Evolutionary conservation across 2,113 vertebrate genomes (phyloP).

Genomic region (Willisornis vidua): DNA sequence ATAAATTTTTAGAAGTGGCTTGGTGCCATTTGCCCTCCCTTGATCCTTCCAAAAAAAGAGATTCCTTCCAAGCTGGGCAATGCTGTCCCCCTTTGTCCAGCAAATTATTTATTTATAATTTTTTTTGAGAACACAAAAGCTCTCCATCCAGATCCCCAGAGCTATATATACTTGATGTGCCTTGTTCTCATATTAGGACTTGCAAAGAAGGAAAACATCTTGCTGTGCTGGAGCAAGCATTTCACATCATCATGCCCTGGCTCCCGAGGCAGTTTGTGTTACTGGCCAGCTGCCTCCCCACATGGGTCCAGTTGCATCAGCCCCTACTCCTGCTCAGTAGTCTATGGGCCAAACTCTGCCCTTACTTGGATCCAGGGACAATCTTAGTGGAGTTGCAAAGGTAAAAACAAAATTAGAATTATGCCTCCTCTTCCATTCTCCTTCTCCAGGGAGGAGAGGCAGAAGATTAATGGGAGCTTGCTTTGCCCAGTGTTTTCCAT

Average conservation of each 20-base stretch:
- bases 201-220: slow-evolving; percentile 58
- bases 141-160: slow-evolving; percentile 5
- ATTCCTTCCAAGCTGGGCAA: slow-evolving; percentile 12
- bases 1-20: slow-evolving; percentile 58
- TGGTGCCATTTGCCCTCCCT: slow-evolving; percentile 22
- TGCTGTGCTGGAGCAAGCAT: slow-evolving; percentile 44
- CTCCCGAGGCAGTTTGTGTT: slow-evolving; percentile 36
- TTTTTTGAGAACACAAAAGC: neutral
- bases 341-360: slow-evolving; percentile 22
- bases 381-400: slow-evolving; percentile 27
- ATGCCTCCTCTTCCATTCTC: neutral
- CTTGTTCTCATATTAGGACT: slow-evolving; percentile 54
- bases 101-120: neutral
- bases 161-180: slow-evolving; percentile 29
- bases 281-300: slow-evolving; percentile 53
- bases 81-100: neutral
- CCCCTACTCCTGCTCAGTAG: neutral
- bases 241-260: slow-evolving; percentile 50
- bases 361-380: slow-evolving; percentile 13
- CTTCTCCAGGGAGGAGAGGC: neutral
- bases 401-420: slow-evolving; percentile 40
- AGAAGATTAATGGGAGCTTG: neutral
- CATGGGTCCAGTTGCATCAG: slow-evolving; percentile 59
- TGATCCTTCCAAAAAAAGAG: slow-evolving; percentile 28
- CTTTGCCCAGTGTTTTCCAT: neutral